Evolutionary conservation across 2,888 invertebrate species (phyloP), one percentile per base, ranked within the genome.

Genomic region (Hirudinaria manillensis): DNA sequence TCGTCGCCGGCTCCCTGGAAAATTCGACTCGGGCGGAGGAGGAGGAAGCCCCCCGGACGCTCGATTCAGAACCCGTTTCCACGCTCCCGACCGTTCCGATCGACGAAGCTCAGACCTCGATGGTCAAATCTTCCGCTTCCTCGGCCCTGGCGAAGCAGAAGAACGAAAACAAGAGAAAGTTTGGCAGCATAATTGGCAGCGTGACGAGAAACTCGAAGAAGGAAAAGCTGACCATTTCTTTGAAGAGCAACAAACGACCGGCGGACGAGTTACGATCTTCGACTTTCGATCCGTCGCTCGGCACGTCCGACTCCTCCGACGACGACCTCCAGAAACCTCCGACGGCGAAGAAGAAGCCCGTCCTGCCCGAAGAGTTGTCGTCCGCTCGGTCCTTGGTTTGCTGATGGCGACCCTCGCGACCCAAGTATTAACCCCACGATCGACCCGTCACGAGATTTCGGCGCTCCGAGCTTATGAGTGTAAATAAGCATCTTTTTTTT

Each of bases 381-480:
- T 45, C 70, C 6, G 61, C 61, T 10, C 29, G 24, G 19, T 61
- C 61, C 61, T 7, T 61, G 61, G 61, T 61, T 24, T 61, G 61
- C 61, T 61, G 61, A 61, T 61, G 61, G 61, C 24, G 1, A 1
- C 6, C 13, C 2, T 13, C 7, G 24, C 53, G 24, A 29, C 24
- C 61, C 61, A n/a, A 61, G 61, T 61, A 61, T 61, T 61, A 61
- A n/a, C n/a, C n/a, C n/a, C 61, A 7, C 61, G 61, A 61, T 29
- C n/a, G n/a, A 61, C 61, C 21, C 7, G 19, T 61, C 29, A 27
- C 13, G 61, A 61, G 61, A 61, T 61, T 61, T 56, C 24, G 24
- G n/a, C 29, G 24, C 61, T 13, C n/a, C n/a, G 61, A 61, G 45
- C 16, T 4, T 45, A 10, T 16, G 45, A 45, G 45, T 45, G 45